Evolutionary conservation across 2,797 vertebrate species (phyloP), one percentile per base, ranked within the genome.

Genomic region (Periparus ater): DNA sequence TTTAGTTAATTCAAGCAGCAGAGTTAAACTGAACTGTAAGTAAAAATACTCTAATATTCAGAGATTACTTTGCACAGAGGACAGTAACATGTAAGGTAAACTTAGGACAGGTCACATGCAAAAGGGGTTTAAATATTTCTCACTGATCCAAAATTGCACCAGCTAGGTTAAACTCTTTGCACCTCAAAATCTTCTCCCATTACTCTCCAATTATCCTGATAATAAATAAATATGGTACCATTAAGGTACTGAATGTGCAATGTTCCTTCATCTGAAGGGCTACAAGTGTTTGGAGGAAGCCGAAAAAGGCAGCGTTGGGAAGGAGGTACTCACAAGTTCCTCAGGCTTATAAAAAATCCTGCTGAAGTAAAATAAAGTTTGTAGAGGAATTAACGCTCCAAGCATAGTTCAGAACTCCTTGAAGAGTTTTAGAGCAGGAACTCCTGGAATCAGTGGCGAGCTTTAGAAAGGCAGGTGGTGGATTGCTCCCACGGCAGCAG

Each of bases 1-100:
- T 96, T 89, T 90, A 93, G 87, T 94, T 96, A 93, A 93, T 95
- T 90, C 94, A 97, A 97, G 95, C 90, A 97, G 95, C 94, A 96
- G 94, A 85, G 73, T 84, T 85, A 88, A 90, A 97, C 79, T 96
- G 87, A 92, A 96, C 80, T 91, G 38, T 88, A 95, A 85, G 93
- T 61, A 85, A 83, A 93, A 91, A 65, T 61, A 58, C 16, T 82
- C 60, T 80, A 57, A 83, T n/a, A n/a, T 44, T 71, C 40, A 70
- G 54, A 78, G 34, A 91, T 82, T 76, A 79, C n/a, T 92, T 82
- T 45, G 53, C 74, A 60, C 20, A 76, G 34, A 36, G 88, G 75
- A 51, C 58, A 91, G 22, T 26, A 83, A 82, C 26, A n/a, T 79
- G 2, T 38, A 74, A 79, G n/a, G 32, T 73, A 60, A 92, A 92